These are phyloP conservation scores for Archivesica marissinica DNA, from an alignment of 1,140 invertebrate species.

Conservation along the genomic window DNA sequence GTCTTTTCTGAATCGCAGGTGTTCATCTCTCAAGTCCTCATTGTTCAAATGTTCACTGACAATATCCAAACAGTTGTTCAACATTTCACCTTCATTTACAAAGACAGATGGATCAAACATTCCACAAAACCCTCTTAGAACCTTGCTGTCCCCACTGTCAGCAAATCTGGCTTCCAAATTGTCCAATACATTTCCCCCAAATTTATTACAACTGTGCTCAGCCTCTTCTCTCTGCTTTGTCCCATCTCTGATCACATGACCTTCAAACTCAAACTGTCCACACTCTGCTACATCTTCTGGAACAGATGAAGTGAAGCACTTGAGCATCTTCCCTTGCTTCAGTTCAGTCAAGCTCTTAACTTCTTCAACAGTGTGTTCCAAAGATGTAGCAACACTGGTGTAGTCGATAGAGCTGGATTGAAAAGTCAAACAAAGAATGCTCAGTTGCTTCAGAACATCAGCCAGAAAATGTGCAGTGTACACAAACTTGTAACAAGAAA, in stretches of 20 bases:
- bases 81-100: background rate
- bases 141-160: background rate
- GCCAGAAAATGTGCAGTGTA: slow-evolving; percentile 53
- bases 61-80: background rate
- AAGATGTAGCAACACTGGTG: slow-evolving; percentile 23
- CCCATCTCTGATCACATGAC: background rate
- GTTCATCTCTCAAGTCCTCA: background rate
- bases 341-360: background rate
- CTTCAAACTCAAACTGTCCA: background rate
- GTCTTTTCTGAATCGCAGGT: background rate
- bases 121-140: background rate
- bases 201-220: background rate
- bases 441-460: slow-evolving; percentile 48
- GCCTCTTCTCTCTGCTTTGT: background rate
- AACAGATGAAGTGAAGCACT: background rate
- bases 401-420: slow-evolving; percentile 43
- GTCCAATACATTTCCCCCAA: background rate
- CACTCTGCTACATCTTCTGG: background rate
- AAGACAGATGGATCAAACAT: background rate
- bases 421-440: slow-evolving; percentile 37
- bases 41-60: background rate
- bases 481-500: slow-evolving; percentile 53
- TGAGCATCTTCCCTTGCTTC: background rate
- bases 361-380: slow-evolving; percentile 23
- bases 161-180: background rate